These are phyloP conservation scores for Himalopsyche tibetana DNA, from an alignment of 2,888 invertebrate species.

Conservation along the genomic window DNA sequence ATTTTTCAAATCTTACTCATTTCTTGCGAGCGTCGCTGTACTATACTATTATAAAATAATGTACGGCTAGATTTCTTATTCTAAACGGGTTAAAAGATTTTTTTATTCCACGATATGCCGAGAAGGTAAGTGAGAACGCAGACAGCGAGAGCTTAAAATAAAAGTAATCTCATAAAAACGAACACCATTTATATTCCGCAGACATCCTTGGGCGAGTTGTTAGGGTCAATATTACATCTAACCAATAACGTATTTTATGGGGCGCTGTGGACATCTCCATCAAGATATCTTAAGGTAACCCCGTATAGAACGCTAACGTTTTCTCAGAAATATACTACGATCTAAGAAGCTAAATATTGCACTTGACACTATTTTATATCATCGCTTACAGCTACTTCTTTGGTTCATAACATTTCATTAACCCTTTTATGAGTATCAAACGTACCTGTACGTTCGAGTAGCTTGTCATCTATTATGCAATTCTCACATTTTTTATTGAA, in stretches of 20 bases:
- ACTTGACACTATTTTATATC: background rate
- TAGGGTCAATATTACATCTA: conserved; percentile 18
- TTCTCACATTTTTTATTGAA: too few species aligned
- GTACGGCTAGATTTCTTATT: background rate
- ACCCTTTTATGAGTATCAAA: too few species aligned
- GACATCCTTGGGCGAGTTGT: conserved; percentile 34
- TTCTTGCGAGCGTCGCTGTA: too few species aligned
- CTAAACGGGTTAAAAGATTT: conserved; percentile 19
- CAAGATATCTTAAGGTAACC: background rate
- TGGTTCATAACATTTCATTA: too few species aligned
- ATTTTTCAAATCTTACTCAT: too few species aligned
- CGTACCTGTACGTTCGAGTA: too few species aligned
- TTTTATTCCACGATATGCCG: conserved; percentile 1
- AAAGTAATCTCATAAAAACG: conserved; percentile 31
- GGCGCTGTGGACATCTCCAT: background rate
- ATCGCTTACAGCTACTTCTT: background rate
- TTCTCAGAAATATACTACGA: background rate
- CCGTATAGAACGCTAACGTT: background rate
- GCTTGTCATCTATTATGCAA: too few species aligned
- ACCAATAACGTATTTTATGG: conserved; percentile 26
- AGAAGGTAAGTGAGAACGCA: conserved; percentile 20
- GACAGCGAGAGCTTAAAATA: conserved; percentile 9
- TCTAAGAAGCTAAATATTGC: too few species aligned
- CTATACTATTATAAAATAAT: too few species aligned
- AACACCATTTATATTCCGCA: conserved; percentile 20